These are phyloP conservation scores for Tyto alba DNA, from an alignment of 2,113 vertebrate species.

Conservation along the genomic window DNA sequence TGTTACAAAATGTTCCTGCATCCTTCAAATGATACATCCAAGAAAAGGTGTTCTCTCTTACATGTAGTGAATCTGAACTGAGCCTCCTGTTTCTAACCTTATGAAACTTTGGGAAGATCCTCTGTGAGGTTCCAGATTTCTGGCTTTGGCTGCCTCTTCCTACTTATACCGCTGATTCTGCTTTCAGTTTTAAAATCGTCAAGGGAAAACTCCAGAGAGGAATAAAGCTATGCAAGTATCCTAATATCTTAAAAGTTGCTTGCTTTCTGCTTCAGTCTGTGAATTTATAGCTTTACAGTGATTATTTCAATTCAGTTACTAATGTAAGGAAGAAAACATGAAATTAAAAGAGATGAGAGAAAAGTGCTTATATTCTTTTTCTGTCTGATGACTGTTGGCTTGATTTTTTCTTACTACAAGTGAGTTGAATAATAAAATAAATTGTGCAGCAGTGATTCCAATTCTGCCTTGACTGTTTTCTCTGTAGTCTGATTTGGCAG, in stretches of 20 bases:
- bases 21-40: background rate
- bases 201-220: background rate
- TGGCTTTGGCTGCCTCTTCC: background rate
- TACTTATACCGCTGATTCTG: background rate
- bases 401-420: background rate
- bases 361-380: background rate
- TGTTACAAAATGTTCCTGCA: background rate
- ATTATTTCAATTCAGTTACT: background rate
- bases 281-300: background rate
- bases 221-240: background rate
- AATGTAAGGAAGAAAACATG: background rate
- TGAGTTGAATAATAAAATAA: slow-evolving; percentile 19
- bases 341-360: background rate
- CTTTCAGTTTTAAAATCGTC: background rate
- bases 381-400: background rate
- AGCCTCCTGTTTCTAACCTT: background rate
- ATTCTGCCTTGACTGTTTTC: background rate
- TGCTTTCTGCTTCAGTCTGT: background rate
- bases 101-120: background rate
- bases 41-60: background rate
- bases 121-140: background rate
- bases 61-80: background rate
- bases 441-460: slow-evolving; percentile 6
- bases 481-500: background rate
- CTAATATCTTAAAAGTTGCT: background rate